These are phyloP conservation scores for Drosophila saltans DNA, from an alignment of 1,140 invertebrate species.

Conservation along the genomic window DNA sequence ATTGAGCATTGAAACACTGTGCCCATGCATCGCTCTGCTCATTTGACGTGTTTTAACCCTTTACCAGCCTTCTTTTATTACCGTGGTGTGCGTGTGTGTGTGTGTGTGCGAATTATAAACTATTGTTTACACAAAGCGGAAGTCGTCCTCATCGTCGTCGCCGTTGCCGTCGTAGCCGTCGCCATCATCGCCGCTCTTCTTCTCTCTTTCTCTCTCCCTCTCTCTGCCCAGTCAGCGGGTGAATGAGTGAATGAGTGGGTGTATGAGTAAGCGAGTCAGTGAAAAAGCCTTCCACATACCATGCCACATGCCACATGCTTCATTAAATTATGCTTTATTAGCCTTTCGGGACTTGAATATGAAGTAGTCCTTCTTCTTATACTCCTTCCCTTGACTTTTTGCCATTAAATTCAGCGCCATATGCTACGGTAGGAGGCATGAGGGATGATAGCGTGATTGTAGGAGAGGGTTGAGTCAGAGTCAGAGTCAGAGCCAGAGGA, in stretches of 20 bases:
- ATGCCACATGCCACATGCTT: slow-evolving; percentile 55
- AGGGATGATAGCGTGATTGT: slow-evolving; percentile 4
- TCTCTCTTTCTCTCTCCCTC: no score
- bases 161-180: slow-evolving; percentile 26
- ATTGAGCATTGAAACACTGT: background rate
- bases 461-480: background rate
- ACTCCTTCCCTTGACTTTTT: slow-evolving; percentile 22
- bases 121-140: slow-evolving; percentile 81
- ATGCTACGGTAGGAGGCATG: slow-evolving; percentile 17
- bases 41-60: slow-evolving; percentile 63
- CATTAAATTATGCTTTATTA: slow-evolving; percentile 82
- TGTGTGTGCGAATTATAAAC: slow-evolving; percentile 72
- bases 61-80: slow-evolving; percentile 62
- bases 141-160: slow-evolving; percentile 55
- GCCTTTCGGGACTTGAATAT: slow-evolving; percentile 80
- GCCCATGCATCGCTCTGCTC: slow-evolving; percentile 28
- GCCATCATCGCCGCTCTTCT: background rate
- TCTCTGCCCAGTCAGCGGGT: no score
- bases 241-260: slow-evolving; percentile 48
- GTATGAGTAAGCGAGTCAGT: background rate
- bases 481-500: no score
- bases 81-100: slow-evolving; percentile 30
- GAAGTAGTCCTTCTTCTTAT: slow-evolving; percentile 59
- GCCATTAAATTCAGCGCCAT: slow-evolving; percentile 52
- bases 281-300: slow-evolving; percentile 2